Percentiles rank a stretch among this genome's conserved stretches.
phyloP scores from a whole-genome alignment of 2,797 vertebrate genomes.

The Platalea minor region DNA sequence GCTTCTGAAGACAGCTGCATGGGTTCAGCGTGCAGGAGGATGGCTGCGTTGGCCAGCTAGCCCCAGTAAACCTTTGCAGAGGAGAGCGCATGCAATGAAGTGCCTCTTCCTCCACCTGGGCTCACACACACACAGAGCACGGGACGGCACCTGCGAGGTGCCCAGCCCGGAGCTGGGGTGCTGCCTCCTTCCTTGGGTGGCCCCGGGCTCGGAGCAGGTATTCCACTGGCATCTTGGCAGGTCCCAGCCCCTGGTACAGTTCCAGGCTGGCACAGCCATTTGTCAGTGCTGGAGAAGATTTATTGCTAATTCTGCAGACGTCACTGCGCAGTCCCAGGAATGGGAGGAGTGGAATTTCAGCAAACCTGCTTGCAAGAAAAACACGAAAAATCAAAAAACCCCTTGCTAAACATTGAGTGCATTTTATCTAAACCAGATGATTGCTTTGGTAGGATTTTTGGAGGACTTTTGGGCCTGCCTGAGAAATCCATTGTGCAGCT shows the following conservation, averaged over 20 bases:
- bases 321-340: neutral
- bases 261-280: constrained; percentile 14
- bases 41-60: fast-evolving
- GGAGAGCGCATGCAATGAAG: fast-evolving
- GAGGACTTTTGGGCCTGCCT: neutral
- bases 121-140: neutral
- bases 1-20: neutral
- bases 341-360: neutral
- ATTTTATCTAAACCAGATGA: neutral
- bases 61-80: neutral
- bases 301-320: neutral
- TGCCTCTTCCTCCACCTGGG: too few species aligned
- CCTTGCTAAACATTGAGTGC: neutral
- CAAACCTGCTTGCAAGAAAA: neutral
- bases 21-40: too few species aligned
- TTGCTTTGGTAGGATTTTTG: neutral
- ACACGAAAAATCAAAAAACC: fast-evolving
- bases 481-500: neutral
- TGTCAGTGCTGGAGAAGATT: neutral
- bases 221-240: neutral
- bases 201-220: neutral
- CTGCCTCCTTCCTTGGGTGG: neutral
- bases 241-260: neutral
- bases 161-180: neutral
- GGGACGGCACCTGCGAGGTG: too few species aligned